These are phyloP conservation scores for Gerris lacustris DNA, from an alignment of 2,888 invertebrate genomes.

Conservation along the genomic window DNA sequence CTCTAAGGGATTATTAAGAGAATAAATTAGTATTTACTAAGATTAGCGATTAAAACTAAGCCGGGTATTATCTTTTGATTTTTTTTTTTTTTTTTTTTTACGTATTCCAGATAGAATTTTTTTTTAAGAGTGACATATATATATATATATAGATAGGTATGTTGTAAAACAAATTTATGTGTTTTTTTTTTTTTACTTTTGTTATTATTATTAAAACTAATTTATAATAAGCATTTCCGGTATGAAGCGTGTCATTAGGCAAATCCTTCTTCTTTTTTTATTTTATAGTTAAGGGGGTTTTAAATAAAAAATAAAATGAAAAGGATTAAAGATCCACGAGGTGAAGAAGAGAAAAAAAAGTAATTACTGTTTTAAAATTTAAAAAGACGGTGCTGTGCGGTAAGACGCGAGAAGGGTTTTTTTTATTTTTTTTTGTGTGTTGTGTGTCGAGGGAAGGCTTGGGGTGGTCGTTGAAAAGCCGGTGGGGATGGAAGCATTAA, in stretches of 20 bases:
- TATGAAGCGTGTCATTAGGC: background rate
- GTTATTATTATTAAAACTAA: background rate
- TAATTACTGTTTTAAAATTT: conserved; percentile 3
- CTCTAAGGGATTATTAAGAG: background rate
- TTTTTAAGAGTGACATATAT: background rate
- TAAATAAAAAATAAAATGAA: background rate
- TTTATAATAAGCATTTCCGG: background rate
- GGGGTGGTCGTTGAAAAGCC: conserved; percentile 5
- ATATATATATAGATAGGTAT: background rate
- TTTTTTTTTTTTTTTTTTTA: background rate
- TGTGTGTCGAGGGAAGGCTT: background rate
- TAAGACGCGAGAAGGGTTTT: conserved; percentile 1
- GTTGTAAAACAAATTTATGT: background rate
- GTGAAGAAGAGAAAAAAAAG: background rate
- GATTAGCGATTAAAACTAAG: background rate
- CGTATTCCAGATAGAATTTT: too few species aligned
- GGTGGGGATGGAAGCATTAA: background rate
- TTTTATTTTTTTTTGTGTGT: background rate
- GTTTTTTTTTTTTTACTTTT: background rate
- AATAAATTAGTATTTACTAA: conserved; percentile 1
- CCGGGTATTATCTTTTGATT: background rate
- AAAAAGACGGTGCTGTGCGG: conserved; percentile 2
- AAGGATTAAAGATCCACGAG: background rate
- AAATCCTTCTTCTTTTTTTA: background rate
- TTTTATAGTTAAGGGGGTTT: background rate